phyloP scores from a whole-genome alignment of 1,140 invertebrate genomes.

The Pogonomyrmex californicus region DNA sequence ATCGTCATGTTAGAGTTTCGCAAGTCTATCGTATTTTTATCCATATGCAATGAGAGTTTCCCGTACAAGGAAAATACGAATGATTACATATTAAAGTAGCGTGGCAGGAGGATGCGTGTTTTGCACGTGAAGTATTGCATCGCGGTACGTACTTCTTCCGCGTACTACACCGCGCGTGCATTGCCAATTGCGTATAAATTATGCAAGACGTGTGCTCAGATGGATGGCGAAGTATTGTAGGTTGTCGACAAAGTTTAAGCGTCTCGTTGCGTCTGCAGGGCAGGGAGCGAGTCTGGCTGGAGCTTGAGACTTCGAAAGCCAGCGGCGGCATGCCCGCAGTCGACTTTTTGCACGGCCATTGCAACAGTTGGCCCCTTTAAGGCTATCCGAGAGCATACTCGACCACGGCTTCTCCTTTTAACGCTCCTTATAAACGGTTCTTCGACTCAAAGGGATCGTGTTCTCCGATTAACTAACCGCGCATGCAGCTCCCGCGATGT shows the following conservation, averaged over 20 bases:
- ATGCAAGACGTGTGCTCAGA: slow-evolving; percentile 72
- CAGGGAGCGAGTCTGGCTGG: slow-evolving; percentile 67
- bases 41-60: slow-evolving; percentile 46
- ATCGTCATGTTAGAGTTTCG: not conserved
- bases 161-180: slow-evolving; percentile 19
- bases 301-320: slow-evolving; percentile 66
- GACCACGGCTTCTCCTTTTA: slow-evolving; percentile 72
- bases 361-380: slow-evolving; percentile 84
- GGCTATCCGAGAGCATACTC: slow-evolving; percentile 74
- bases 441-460: slow-evolving; percentile 35
- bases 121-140: slow-evolving; percentile 53
- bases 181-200: slow-evolving; percentile 69
- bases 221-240: slow-evolving; percentile 70
- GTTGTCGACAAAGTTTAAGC: slow-evolving; percentile 74
- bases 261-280: slow-evolving; percentile 55
- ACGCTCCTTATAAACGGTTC: slow-evolving; percentile 78
- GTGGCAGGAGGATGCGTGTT: slow-evolving; percentile 30
- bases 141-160: slow-evolving; percentile 43
- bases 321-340: slow-evolving; percentile 70
- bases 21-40: slow-evolving; percentile 7
- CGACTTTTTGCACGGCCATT: slow-evolving; percentile 79
- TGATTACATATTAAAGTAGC: slow-evolving; percentile 52
- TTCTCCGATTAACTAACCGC: not conserved
- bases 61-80: slow-evolving; percentile 41
- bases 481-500: not conserved